These are phyloP conservation scores for Enteromius viviparus DNA, from an alignment of 2,797 vertebrate species.

Conservation along the genomic window DNA sequence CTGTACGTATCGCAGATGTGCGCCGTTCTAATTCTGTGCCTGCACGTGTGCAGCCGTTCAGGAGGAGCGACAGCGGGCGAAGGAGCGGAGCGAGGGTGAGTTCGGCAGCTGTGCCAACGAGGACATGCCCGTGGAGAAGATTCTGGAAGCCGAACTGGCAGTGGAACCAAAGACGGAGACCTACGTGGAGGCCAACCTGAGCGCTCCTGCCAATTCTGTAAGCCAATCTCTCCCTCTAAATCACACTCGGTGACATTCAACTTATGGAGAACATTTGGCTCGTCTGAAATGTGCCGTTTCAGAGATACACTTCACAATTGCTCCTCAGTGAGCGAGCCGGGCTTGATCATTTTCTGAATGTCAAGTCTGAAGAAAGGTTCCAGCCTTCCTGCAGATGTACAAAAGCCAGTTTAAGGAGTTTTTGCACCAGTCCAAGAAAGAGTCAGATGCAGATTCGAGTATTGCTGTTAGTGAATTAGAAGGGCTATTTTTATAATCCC, in stretches of 20 bases:
- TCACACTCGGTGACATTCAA: conserved; percentile 28
- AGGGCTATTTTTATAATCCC: conserved; percentile 45
- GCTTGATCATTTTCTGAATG: conserved; percentile 36
- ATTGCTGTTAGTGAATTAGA: conserved; percentile 22
- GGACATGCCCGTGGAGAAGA: conserved; percentile 99
- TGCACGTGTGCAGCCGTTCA: conserved; percentile 85
- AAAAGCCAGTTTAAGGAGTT: conserved; percentile 1
- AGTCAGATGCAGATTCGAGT: not conserved
- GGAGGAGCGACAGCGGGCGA: conserved; percentile 94
- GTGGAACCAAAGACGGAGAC: conserved; percentile 98
- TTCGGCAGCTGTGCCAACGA: conserved; percentile 90
- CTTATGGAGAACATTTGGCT: conserved; percentile 47
- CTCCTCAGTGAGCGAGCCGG: conserved; percentile 13
- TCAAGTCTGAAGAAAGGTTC: conserved; percentile 28
- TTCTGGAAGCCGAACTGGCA: conserved; percentile 93
- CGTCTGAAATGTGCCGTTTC: conserved; percentile 17
- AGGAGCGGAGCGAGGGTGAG: conserved; percentile 90
- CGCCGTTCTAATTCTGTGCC: conserved; percentile 15
- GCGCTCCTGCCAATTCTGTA: conserved; percentile 90
- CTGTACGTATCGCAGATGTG: conserved; percentile 2
- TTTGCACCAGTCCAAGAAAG: not conserved
- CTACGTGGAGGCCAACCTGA: conserved; percentile 90
- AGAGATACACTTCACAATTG: conserved; percentile 18
- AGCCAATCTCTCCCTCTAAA: conserved; percentile 66
- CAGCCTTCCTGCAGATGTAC: conserved; percentile 17